phyloP scores from a whole-genome alignment of 2,888 invertebrate genomes.

The Xestia ashworthii region DNA sequence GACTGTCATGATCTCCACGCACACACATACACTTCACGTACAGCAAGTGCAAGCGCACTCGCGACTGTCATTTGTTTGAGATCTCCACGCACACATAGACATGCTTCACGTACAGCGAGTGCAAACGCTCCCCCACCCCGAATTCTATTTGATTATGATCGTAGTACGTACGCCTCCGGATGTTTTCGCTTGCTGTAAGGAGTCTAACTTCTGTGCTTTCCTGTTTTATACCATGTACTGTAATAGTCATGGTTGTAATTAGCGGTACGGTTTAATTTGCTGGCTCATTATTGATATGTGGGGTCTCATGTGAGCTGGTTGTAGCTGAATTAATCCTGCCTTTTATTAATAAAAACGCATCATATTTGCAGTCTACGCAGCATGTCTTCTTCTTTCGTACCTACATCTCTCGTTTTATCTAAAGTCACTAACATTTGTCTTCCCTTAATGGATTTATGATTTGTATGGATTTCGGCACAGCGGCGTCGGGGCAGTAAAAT shows the following conservation, averaged over 20 bases:
- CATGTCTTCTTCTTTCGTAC: not conserved
- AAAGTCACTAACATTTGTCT: not conserved
- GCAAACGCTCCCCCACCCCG: too few species aligned
- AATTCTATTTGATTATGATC: constrained; percentile 2
- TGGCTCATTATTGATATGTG: constrained; percentile 10
- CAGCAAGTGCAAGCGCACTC: too few species aligned
- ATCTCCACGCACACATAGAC: not conserved
- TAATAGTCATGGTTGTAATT: constrained; percentile 27
- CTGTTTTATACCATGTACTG: not conserved
- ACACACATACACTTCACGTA: too few species aligned
- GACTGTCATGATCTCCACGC: too few species aligned
- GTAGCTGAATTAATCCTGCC: not conserved
- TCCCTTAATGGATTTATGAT: not conserved
- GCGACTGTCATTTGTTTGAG: too few species aligned
- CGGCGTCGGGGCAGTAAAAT: not conserved
- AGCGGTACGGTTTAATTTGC: constrained; percentile 29
- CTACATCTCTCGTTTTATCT: not conserved
- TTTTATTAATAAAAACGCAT: not conserved
- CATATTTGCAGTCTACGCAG: not conserved
- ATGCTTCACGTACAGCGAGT: not conserved
- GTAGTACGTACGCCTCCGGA: not conserved
- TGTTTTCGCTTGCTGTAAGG: not conserved
- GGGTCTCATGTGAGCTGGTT: constrained; percentile 2
- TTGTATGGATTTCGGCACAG: not conserved
- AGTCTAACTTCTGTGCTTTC: constrained; percentile 8